Evolutionary conservation across 1,140 invertebrate species (phyloP).

Genomic region (Nilaparvata lugens): DNA sequence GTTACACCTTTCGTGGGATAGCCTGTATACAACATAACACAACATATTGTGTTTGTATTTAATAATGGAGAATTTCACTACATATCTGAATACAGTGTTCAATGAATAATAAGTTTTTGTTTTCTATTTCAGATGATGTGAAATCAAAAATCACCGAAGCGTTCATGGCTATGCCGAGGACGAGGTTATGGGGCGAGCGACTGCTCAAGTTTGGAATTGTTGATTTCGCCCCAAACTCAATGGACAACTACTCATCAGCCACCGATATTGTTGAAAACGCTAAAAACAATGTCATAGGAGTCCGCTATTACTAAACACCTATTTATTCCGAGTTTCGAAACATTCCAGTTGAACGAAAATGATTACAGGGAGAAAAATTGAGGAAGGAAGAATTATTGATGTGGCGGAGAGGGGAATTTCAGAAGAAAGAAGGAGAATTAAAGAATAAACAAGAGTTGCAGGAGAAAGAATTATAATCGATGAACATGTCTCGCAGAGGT

Average conservation of each 20-base stretch:
- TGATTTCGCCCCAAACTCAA: constrained; percentile 41
- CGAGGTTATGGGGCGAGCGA: constrained; percentile 37
- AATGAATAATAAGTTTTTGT: not conserved
- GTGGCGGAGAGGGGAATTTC: no score
- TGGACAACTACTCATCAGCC: constrained; percentile 41
- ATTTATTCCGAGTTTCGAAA: not conserved
- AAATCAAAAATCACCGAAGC: constrained; percentile 40
- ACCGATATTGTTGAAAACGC: constrained; percentile 40
- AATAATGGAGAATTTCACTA: not conserved
- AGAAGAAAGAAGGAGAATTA: no score
- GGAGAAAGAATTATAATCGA: no score
- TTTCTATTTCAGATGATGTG: constrained; percentile 35
- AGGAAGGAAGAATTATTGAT: no score
- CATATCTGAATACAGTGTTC: not conserved
- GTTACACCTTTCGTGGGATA: no score
- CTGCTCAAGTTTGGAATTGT: constrained; percentile 42
- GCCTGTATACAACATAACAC: not conserved
- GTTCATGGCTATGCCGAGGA: constrained; percentile 36
- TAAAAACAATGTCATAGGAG: constrained; percentile 40
- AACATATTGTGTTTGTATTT: not conserved
- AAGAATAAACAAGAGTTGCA: no score
- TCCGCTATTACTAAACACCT: constrained; percentile 46
- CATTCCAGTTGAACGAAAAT: no score
- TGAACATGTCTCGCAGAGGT: no score
- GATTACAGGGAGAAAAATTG: no score